Evolutionary conservation across 1,140 invertebrate species (phyloP).

Genomic region (Acromyrmex charruanus): DNA sequence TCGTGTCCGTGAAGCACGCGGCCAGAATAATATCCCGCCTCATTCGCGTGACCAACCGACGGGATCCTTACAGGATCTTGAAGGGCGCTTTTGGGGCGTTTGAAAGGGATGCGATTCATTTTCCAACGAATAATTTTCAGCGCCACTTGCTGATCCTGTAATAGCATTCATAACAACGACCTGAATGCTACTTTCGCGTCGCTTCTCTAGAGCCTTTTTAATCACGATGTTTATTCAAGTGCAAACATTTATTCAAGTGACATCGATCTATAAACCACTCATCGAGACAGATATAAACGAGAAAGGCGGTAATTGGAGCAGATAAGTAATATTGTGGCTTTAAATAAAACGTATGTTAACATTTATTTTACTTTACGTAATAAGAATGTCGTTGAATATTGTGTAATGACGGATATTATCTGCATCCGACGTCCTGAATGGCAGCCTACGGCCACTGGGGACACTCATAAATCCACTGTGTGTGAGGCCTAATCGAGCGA

Average conservation of each 20-base stretch:
- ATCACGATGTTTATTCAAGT: background rate
- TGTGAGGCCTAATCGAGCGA: slow-evolving; percentile 46
- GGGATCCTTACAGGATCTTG: slow-evolving; percentile 53
- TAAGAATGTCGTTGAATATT: slow-evolving; percentile 25
- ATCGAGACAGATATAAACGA: background rate
- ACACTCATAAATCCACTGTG: slow-evolving; percentile 45
- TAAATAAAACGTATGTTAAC: background rate
- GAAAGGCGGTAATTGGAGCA: background rate
- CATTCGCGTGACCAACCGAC: slow-evolving; percentile 60
- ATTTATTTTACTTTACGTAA: slow-evolving; percentile 13
- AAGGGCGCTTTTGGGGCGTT: slow-evolving; percentile 41
- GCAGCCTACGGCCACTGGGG: background rate
- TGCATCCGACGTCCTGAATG: slow-evolving; percentile 33
- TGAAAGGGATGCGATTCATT: slow-evolving; percentile 50
- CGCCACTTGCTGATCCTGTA: background rate
- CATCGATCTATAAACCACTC: background rate
- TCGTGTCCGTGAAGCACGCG: slow-evolving; percentile 66
- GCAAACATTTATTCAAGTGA: background rate
- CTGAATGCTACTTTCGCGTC: background rate
- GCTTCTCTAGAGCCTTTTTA: background rate
- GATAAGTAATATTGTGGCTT: background rate
- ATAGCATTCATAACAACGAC: background rate
- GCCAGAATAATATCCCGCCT: slow-evolving; percentile 69
- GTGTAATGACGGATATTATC: slow-evolving; percentile 55
- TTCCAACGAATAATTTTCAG: slow-evolving; percentile 53